phyloP scores from a whole-genome alignment of 2,888 invertebrate genomes.

The Tortricodes alternella region DNA sequence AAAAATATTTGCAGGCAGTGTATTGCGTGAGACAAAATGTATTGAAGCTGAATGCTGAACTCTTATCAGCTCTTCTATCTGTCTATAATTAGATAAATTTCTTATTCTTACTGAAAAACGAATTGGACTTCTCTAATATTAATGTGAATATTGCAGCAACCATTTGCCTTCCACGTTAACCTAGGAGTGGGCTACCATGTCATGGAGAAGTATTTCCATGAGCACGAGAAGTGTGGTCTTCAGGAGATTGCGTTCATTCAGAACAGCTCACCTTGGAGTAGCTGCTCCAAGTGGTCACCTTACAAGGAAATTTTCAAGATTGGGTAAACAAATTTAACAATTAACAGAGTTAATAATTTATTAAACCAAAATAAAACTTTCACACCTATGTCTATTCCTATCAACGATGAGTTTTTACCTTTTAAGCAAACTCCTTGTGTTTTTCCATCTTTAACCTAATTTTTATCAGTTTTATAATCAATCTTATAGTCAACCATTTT shows the following conservation, averaged over 20 bases:
- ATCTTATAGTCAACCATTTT: constrained; percentile 11
- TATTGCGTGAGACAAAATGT: no score
- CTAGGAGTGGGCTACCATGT: constrained; percentile 82
- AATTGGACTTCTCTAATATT: background rate
- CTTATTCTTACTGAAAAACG: no score
- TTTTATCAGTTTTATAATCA: background rate
- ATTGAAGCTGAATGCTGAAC: no score
- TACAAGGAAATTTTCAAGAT: constrained; percentile 83
- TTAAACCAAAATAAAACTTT: no score
- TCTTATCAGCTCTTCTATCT: no score
- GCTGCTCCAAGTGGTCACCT: constrained; percentile 80
- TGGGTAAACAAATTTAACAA: constrained; percentile 64
- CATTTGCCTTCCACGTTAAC: constrained; percentile 86
- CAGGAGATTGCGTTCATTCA: constrained; percentile 83
- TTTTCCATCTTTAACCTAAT: background rate
- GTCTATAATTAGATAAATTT: no score
- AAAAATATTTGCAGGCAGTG: no score
- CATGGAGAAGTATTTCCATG: constrained; percentile 83
- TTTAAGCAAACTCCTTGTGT: no score
- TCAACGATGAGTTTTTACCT: no score
- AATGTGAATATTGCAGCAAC: constrained; percentile 62
- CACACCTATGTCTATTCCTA: no score
- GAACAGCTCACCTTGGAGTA: constrained; percentile 77
- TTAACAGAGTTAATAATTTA: background rate
- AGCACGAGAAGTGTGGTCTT: constrained; percentile 87